Percentiles rank a stretch among this genome's conserved stretches.
phyloP scores from a whole-genome alignment of 2,888 invertebrate species.

The Mesorhabditis spiculigera region DNA sequence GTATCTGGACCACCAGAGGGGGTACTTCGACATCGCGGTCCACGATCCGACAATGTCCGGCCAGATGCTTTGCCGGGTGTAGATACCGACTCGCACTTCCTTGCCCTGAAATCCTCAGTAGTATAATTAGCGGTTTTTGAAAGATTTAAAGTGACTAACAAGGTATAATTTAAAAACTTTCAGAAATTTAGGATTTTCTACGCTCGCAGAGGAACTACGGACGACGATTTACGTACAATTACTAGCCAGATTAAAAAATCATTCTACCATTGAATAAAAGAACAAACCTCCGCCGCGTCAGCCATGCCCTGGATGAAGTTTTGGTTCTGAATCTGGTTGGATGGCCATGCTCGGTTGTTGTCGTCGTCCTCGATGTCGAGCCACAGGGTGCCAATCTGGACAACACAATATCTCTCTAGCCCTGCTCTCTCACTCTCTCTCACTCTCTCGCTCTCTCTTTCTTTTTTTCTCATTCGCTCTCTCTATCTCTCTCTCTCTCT shows the following conservation, averaged over 20 bases:
- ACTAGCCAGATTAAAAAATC: too few species aligned
- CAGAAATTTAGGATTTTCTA: too few species aligned
- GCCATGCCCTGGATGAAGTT: constrained; percentile 34
- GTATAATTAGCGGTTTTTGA: too few species aligned
- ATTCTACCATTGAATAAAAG: not conserved
- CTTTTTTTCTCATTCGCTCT: too few species aligned
- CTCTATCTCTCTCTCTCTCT: too few species aligned
- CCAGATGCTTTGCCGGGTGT: constrained; percentile 31
- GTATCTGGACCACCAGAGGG: constrained; percentile 36
- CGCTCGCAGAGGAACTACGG: too few species aligned
- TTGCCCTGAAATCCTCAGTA: too few species aligned
- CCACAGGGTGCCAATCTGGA: constrained; percentile 18
- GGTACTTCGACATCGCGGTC: constrained; percentile 21
- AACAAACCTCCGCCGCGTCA: not conserved
- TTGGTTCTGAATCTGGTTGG: constrained; percentile 28
- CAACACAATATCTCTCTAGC: constrained; percentile 7
- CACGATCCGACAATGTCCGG: constrained; percentile 28
- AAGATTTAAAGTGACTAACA: too few species aligned
- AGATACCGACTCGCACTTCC: not conserved
- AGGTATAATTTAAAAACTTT: too few species aligned
- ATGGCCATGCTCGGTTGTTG: constrained; percentile 19
- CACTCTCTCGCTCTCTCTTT: too few species aligned
- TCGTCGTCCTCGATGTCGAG: constrained; percentile 17
- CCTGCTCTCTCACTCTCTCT: not conserved
- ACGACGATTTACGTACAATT: too few species aligned